Base-by-base conservation (phyloP, 2,888 invertebrate species). In the Chromoteleia sp. region DNA sequence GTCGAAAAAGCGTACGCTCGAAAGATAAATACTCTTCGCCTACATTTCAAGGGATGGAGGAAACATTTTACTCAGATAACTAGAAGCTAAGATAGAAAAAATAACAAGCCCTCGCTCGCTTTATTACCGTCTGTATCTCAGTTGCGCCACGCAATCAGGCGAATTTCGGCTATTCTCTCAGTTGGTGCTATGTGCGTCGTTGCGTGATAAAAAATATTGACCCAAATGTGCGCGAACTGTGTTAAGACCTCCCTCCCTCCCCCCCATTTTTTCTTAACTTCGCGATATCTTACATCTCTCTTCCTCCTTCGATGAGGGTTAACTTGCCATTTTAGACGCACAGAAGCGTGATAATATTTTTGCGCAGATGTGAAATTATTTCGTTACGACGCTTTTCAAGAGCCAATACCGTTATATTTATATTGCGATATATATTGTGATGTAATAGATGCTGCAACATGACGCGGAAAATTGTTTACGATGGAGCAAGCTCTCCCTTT, bases 141-240 rank as follows among this genome's bases (percentile, higher is more conserved):
- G 25, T 2, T 5, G 25, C 25, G 25, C 3, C 25, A 5, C 25
- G 50, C 12, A 29, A 67, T 54, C 67, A 41, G 17, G 41, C 21
- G 54, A 52, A 52, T 54, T 65, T 52, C 52, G 50, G 50, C 12
- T 5, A 36, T 33, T 12, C 21, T 8, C 21, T 33, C 19, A 14
- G 19, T 17, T 12, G 50, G 36, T 2, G 30, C 36, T 0, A 36
- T 19, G 67, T 67, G 52, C 67, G 67, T 54, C 17, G 29, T 43
- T 67, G 52, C 67, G 52, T 67, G 43, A 67, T 30, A 54, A 54
- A 67, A 30, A 67, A 67, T 67, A 54, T 52, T 67, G 54, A 52
- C 67, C 67, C 43, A 54, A 12, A 65, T 39, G 43, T 30, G 50
- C 10, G 12, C 33, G 54, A 17, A 19, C 41, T 43, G 63, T 50